phyloP scores from a whole-genome alignment of 2,113 vertebrate species.

The Sardina pilchardus region DNA sequence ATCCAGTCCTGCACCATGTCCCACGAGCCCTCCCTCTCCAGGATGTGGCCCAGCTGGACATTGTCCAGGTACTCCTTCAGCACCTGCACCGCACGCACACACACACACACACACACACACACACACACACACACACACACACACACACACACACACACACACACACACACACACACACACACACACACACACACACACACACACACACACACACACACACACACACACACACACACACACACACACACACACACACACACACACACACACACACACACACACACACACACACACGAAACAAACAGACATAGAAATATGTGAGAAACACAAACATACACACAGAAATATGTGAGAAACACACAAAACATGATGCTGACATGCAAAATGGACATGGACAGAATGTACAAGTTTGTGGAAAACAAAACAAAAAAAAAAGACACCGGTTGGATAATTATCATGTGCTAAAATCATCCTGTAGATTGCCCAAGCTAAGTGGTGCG shows the following conservation, averaged over 20 bases:
- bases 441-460: background rate
- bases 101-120: background rate
- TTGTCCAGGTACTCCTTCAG: conserved; percentile 96
- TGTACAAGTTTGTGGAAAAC: background rate
- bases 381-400: background rate
- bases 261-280: background rate
- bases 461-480: no score
- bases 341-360: no score
- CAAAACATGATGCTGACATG: background rate
- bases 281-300: background rate
- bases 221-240: background rate
- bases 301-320: no score
- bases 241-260: background rate
- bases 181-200: background rate
- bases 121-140: background rate
- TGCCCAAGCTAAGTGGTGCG: background rate
- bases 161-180: background rate
- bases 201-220: background rate
- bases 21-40: conserved; percentile 93
- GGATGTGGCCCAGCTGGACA: conserved; percentile 91
- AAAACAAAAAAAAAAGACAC: background rate
- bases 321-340: background rate
- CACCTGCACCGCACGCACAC: conserved; percentile 72
- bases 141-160: background rate
- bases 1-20: conserved; percentile 96